Percentiles rank a stretch among this genome's conserved stretches.
Evolutionary conservation across 2,797 vertebrate species (phyloP).

Genomic region (Tachyglossus aculeatus): DNA sequence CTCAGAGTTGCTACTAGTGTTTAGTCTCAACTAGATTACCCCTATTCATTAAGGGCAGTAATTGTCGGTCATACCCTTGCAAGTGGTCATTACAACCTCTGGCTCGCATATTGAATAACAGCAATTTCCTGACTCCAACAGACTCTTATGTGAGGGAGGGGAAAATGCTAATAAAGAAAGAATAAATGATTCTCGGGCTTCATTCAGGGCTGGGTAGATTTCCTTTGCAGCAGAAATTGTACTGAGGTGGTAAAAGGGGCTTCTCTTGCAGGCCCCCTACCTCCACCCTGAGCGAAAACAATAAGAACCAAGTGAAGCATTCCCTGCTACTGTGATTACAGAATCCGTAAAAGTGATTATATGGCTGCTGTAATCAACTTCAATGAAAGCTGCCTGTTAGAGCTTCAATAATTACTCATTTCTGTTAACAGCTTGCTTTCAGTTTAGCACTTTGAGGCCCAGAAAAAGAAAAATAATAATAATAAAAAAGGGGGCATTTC

Average conservation of each 20-base stretch:
- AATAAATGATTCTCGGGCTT: slow-evolving; percentile 80
- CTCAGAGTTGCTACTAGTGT: slow-evolving; percentile 78
- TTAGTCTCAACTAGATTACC: slow-evolving; percentile 83
- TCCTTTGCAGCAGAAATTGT: slow-evolving; percentile 81
- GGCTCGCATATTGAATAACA: slow-evolving; percentile 83
- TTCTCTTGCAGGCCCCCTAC: slow-evolving; percentile 80
- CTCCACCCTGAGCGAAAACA: slow-evolving; percentile 83
- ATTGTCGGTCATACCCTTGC: slow-evolving; percentile 84
- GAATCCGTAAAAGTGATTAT: slow-evolving; percentile 87
- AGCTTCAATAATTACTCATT: slow-evolving; percentile 89
- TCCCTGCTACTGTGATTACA: slow-evolving; percentile 86
- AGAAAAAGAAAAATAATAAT: slow-evolving; percentile 46
- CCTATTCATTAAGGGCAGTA: slow-evolving; percentile 83
- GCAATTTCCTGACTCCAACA: slow-evolving; percentile 84
- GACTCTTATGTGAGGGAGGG: slow-evolving; percentile 79
- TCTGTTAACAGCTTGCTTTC: slow-evolving; percentile 86
- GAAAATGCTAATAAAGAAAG: slow-evolving; percentile 85
- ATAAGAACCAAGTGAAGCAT: slow-evolving; percentile 85
- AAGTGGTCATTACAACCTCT: slow-evolving; percentile 85
- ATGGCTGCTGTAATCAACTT: slow-evolving; percentile 86
- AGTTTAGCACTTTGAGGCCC: slow-evolving; percentile 81
- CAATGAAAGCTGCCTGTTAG: slow-evolving; percentile 87
- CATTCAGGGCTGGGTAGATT: slow-evolving; percentile 81
- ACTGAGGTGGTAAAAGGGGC: slow-evolving; percentile 77
- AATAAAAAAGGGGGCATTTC: slow-evolving; percentile 63